Conservation (phyloP, 2,797 vertebrate genomes). For the Megaceryle alcyon region DNA sequence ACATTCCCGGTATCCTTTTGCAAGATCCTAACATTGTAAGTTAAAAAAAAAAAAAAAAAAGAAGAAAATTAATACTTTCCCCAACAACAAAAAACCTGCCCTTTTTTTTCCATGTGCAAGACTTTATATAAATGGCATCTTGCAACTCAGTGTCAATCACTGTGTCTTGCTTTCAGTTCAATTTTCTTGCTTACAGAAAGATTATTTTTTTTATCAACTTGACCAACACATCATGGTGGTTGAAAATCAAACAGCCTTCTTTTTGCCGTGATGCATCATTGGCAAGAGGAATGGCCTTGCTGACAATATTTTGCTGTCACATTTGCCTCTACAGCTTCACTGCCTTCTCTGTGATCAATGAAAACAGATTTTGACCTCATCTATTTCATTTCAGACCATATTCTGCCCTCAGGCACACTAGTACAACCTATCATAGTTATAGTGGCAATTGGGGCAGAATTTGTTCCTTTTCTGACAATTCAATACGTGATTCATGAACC, state of each 20-base stretch:
- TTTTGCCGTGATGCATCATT: conserved; percentile 41
- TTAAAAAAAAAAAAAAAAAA: background rate
- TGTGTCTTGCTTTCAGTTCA: conserved; percentile 5
- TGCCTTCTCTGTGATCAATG: conserved; percentile 67
- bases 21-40: conserved; percentile 6
- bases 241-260: conserved; percentile 54
- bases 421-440: conserved; percentile 66
- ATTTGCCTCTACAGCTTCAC: conserved; percentile 64
- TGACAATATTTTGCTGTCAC: conserved; percentile 68
- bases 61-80: background rate
- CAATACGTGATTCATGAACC: conserved; percentile 67
- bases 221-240: background rate
- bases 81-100: background rate
- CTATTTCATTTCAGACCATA: conserved; percentile 66
- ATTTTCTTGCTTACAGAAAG: conserved; percentile 21
- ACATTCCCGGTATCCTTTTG: background rate
- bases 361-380: conserved; percentile 71
- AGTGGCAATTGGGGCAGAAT: conserved; percentile 70
- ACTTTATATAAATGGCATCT: background rate
- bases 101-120: background rate
- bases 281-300: conserved; percentile 42
- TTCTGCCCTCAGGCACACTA: conserved; percentile 32
- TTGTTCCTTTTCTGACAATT: conserved; percentile 72
- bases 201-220: conserved; percentile 8
- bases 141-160: conserved; percentile 23